Evolutionary conservation across 1,140 invertebrate species (phyloP).

Genomic region (Drosophila auraria): DNA sequence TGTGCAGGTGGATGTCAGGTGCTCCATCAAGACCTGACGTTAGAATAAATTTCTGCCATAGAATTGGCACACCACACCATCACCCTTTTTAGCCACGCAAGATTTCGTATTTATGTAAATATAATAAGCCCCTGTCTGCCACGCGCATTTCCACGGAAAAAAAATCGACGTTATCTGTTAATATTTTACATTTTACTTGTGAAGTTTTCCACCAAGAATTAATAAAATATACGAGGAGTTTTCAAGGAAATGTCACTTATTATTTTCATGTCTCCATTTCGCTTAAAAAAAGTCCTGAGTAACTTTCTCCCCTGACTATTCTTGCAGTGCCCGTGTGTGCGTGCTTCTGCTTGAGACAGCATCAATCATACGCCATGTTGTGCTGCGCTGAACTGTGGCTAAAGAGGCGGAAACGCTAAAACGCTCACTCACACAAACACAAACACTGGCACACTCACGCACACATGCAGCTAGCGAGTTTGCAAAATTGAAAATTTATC

Average conservation of each 20-base stretch:
- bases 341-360: constrained; percentile 57
- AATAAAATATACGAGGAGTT: not conserved
- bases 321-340: not conserved
- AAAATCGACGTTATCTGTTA: not conserved
- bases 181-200: too few species aligned
- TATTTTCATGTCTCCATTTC: not conserved
- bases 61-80: constrained; percentile 9
- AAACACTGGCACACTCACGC: constrained; percentile 11
- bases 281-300: not conserved
- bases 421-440: constrained; percentile 24
- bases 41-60: constrained; percentile 7
- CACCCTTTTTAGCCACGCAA: constrained; percentile 6
- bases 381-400: constrained; percentile 72
- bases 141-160: not conserved
- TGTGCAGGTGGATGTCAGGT: constrained; percentile 1
- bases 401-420: constrained; percentile 73
- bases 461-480: constrained; percentile 11
- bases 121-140: constrained; percentile 54
- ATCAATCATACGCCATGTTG: constrained; percentile 81
- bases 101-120: constrained; percentile 62
- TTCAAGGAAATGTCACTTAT: not conserved
- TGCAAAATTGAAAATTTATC: constrained; percentile 81
- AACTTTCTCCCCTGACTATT: not conserved
- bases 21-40: constrained; percentile 25
- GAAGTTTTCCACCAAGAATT: not conserved